These are phyloP conservation scores for Cinara cedri DNA, from an alignment of 2,888 invertebrate genomes.

Conservation along the genomic window DNA sequence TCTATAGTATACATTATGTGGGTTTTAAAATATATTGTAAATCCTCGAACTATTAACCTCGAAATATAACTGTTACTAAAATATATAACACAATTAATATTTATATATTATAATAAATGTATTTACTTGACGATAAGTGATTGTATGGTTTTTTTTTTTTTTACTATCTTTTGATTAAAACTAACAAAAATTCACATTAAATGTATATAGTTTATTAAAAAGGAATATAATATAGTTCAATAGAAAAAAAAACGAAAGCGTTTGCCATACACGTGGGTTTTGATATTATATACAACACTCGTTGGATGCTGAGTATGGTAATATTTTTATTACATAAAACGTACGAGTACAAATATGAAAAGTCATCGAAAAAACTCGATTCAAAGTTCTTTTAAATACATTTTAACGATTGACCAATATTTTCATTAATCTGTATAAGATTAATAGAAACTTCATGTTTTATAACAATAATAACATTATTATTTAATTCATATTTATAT, in stretches of 20 bases:
- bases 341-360: not conserved
- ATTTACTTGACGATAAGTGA: no score
- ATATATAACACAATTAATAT: no score
- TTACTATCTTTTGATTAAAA: no score
- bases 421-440: not conserved
- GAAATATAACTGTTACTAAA: not conserved
- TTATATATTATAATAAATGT: no score
- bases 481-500: no score
- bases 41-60: slow-evolving; percentile 25
- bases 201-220: no score
- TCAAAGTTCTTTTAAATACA: slow-evolving; percentile 16
- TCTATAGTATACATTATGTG: no score
- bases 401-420: not conserved
- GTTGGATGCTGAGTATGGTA: slow-evolving; percentile 10
- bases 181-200: no score
- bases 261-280: slow-evolving; percentile 13
- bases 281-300: not conserved
- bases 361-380: slow-evolving; percentile 4
- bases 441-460: not conserved
- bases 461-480: no score
- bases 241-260: no score
- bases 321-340: slow-evolving; percentile 14
- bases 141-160: no score
- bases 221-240: no score
- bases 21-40: not conserved